These are phyloP conservation scores for Catotricha subobsoleta DNA, from an alignment of 2,888 invertebrate genomes.

Conservation along the genomic window DNA sequence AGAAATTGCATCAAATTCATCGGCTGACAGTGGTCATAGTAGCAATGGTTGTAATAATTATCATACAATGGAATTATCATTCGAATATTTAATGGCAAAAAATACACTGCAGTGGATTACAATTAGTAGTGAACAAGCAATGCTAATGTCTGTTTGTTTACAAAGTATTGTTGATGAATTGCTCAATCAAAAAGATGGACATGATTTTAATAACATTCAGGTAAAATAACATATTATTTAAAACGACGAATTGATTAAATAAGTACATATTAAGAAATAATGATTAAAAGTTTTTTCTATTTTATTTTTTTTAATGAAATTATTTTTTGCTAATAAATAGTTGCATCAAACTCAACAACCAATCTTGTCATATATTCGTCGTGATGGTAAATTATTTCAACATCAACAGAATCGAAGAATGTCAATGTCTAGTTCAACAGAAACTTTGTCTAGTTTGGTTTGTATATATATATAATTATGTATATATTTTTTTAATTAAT, in stretches of 20 bases:
- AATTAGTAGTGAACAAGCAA: slow-evolving; percentile 76
- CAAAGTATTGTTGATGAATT: slow-evolving; percentile 93
- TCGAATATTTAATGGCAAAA: slow-evolving; percentile 85
- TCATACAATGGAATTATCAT: slow-evolving; percentile 57
- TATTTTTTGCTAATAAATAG: neutral
- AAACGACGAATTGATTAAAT: neutral
- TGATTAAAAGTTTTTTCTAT: too few species aligned
- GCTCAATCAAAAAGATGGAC: slow-evolving; percentile 50
- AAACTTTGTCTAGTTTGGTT: slow-evolving; percentile 17
- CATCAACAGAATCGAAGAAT: slow-evolving; percentile 10
- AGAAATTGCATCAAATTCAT: slow-evolving; percentile 11
- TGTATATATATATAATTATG: neutral
- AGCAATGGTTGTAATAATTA: slow-evolving; percentile 10
- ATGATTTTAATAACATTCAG: slow-evolving; percentile 29
- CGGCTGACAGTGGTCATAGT: slow-evolving; percentile 9
- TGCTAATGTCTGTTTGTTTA: slow-evolving; percentile 87
- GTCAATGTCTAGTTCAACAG: slow-evolving; percentile 16
- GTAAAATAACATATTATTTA: slow-evolving; percentile 4
- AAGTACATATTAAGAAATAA: neutral
- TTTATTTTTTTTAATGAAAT: neutral
- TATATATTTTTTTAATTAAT: neutral
- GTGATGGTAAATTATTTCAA: slow-evolving; percentile 12
- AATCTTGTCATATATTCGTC: slow-evolving; percentile 15
- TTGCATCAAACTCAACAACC: slow-evolving; percentile 11
- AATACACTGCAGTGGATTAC: slow-evolving; percentile 90